Base-by-base conservation (phyloP, 2,113 vertebrate genomes). In the Menura novaehollandiae region DNA sequence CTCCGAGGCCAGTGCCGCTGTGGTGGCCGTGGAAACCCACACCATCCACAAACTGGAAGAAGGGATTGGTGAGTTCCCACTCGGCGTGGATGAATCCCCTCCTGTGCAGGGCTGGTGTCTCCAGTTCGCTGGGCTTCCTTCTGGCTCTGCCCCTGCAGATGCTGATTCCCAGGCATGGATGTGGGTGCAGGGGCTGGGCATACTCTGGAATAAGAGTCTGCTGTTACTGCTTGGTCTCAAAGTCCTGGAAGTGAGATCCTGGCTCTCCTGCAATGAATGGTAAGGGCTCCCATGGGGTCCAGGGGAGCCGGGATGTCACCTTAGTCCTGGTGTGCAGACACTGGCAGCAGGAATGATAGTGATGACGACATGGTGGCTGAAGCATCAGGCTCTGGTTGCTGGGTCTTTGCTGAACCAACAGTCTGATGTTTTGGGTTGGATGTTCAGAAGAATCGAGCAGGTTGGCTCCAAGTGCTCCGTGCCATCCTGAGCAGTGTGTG, bases 11-110 rank as follows among this genome's bases (percentile, higher is more conserved):
- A 98, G 97, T 7, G 96, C 98, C 0, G 98, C 98, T n/a, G 98
- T 99, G 49, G 97, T 99, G 95, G 98, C 98, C 17, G 98, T 99
- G n/a, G 98, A 99, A 96, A 98, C 98, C 4, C 98, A 98, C 91
- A 98, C 98, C 6, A 98, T 98, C 79, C 98, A 98, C 96, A 98
- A 98, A 97, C 98, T 98, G 56, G 98, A 98, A 89, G 98, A 98
- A 96, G 98, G 98, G 75, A 98, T 98, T 21, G 98, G 98, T 98
- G 95, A 98, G 98, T 98, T 44, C 53, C 83, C 32, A 16, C 60
- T n/a, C 8, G 44, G 69, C 4, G 0, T 64, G 63, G 85, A 64
- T 76, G 18, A 75, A 49, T 85, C 63, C 74, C 63, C 51, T 88
- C 84, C 71, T 93, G 41, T 39, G 47, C 74, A 86, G 84, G 89